phyloP scores from a whole-genome alignment of 2,888 invertebrate species.

The Eledona agricola region DNA sequence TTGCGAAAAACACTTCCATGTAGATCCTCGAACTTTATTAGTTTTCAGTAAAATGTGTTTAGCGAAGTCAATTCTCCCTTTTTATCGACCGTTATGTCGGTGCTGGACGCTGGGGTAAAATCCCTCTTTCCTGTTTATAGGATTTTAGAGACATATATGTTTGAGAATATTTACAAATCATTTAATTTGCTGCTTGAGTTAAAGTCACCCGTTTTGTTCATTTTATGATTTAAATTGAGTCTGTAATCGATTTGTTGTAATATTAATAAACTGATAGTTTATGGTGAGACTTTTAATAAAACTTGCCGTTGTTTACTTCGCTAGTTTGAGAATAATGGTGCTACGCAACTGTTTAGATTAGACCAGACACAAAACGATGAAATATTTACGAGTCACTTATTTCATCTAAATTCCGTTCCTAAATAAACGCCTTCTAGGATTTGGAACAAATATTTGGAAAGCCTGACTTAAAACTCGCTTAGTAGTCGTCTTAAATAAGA shows the following conservation, averaged over 20 bases:
- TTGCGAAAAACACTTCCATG: constrained; percentile 38
- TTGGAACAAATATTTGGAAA: constrained; percentile 18
- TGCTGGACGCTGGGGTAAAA: constrained; percentile 24
- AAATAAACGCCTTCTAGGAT: constrained; percentile 15
- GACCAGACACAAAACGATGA: constrained; percentile 6
- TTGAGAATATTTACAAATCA: constrained; percentile 20
- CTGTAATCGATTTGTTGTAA: no score
- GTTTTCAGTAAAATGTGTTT: constrained; percentile 46
- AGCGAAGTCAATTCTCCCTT: constrained; percentile 41
- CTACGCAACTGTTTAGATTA: neutral
- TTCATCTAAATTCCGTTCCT: no score
- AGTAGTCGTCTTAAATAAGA: no score
- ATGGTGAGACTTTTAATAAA: no score
- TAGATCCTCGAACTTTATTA: constrained; percentile 41
- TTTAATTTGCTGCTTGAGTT: no score
- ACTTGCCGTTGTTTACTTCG: no score
- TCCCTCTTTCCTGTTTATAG: constrained; percentile 31
- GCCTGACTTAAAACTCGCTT: constrained; percentile 2
- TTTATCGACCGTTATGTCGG: constrained; percentile 37
- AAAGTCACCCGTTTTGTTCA: no score
- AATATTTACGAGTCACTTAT: constrained; percentile 9
- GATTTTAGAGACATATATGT: constrained; percentile 27
- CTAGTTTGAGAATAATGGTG: no score
- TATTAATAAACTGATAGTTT: no score
- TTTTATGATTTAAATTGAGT: no score